A percentile compares a stretch with the other conserved stretches of the same genome.
These are phyloP conservation scores for Pelecanoides urinatrix DNA, from an alignment of 2,113 vertebrate genomes.

Conservation along the genomic window DNA sequence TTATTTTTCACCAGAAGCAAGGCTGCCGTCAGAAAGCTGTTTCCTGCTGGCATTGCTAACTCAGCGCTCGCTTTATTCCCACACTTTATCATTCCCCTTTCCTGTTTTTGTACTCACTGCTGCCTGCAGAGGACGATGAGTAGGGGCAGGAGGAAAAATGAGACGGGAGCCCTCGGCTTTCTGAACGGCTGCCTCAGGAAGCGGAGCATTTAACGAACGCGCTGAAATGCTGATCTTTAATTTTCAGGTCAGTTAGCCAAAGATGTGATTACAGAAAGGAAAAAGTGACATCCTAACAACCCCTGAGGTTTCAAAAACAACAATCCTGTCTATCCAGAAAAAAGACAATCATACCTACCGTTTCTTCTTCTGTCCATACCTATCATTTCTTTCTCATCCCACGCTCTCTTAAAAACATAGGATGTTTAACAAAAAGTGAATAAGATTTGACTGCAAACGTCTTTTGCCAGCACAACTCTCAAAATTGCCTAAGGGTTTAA, in stretches of 20 bases:
- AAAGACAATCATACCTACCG: neutral
- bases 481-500: neutral
- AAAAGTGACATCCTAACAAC: neutral
- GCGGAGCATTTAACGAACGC: neutral
- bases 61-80: neutral
- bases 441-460: neutral
- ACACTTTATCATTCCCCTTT: conserved; percentile 14
- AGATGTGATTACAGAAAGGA: neutral
- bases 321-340: neutral
- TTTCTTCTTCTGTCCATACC: neutral
- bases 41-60: neutral
- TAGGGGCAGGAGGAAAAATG: neutral
- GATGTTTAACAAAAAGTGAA: neutral
- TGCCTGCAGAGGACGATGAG: neutral
- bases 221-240: neutral
- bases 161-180: neutral
- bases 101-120: conserved; percentile 17
- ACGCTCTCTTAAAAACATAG: neutral
- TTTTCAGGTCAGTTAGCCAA: neutral
- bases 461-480: neutral
- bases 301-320: neutral
- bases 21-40: neutral
- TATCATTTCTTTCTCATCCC: neutral
- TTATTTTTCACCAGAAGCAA: neutral
- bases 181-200: neutral